Evolutionary conservation across 1,140 invertebrate genomes (phyloP).

Genomic region (Drosophila guanche): DNA sequence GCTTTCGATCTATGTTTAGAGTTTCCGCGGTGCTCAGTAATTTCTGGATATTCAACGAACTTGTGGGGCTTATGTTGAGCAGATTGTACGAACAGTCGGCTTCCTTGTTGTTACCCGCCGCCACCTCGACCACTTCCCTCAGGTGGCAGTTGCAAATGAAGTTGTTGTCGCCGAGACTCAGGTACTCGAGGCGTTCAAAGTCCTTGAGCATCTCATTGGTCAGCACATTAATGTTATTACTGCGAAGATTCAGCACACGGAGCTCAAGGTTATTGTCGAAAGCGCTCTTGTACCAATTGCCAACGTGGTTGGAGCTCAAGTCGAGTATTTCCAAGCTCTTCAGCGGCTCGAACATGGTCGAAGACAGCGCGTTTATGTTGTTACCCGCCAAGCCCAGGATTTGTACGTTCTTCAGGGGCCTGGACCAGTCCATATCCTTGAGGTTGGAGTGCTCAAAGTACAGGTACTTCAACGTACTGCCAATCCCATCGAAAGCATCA

Average conservation of each 20-base stretch:
- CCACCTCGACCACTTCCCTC: conserved; percentile 84
- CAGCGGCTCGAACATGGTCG: conserved; percentile 61
- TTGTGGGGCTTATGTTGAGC: conserved; percentile 28
- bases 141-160: conserved; percentile 85
- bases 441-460: conserved; percentile 84
- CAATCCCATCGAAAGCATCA: conserved; percentile 80
- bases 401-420: conserved; percentile 80
- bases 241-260: conserved; percentile 81
- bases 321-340: conserved; percentile 84
- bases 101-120: conserved; percentile 66
- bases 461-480: conserved; percentile 83
- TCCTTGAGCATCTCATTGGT: conserved; percentile 84
- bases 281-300: conserved; percentile 83
- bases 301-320: conserved; percentile 84
- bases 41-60: background rate
- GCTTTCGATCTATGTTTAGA: conserved; percentile 25
- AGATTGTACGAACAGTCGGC: conserved; percentile 57
- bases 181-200: conserved; percentile 64
- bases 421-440: conserved; percentile 76
- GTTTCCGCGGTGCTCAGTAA: background rate
- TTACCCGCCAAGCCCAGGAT: conserved; percentile 84
- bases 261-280: conserved; percentile 82
- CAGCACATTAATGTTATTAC: conserved; percentile 85
- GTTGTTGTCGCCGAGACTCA: conserved; percentile 84
- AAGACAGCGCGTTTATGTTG: conserved; percentile 81